Evolutionary conservation across 2,888 invertebrate genomes (phyloP), one percentile per base, ranked within the genome.

Genomic region (Nomada flava): DNA sequence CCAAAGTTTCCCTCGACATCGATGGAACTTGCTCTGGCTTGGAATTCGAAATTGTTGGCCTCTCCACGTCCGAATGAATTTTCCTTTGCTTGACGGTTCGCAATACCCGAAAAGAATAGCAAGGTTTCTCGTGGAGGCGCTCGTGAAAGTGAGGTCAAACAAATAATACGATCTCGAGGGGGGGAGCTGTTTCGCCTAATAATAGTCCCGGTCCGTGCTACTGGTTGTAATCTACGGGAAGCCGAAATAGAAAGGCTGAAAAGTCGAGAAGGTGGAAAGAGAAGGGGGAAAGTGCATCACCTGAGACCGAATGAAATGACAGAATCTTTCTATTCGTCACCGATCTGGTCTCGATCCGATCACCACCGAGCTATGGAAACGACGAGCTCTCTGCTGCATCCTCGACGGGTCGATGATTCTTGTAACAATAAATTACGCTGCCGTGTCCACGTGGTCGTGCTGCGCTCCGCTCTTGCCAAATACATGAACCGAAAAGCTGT

Each of bases 151-250:
- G 89, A 89, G 90, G 88, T 88, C 86, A 89, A 89, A 90, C 87
- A 91, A 91, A 90, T 90, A 90, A 89, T 86, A 89, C 86, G 84
- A 86, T 87, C 84, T 86, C 79, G 84, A 79, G 84, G 76, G 84
- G 73, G 84, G 84, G 82, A 84, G 76, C 72, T 69, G 67, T 83
- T 78, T 88, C 79, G 82, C 80, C 89, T 91, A 89, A 89, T 88
- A 91, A 89, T 89, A 90, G 90, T 87, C 76, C 70, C 76, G 71
- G 82, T 83, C 82, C 87, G 86, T 80, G 87, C 87, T 91, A 89
- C 88, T 87, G 86, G 86, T 90, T 91, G 87, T 89, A 89, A 90
- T 89, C 89, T 91, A 91, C 91, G 88, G 83, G 86, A 89, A 90
- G 88, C 90, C 86, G 87, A 91, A 91, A 91, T 91, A 91, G 91